These are phyloP conservation scores for Coremacera marginata DNA, from an alignment of 2,888 invertebrate genomes.

Conservation along the genomic window DNA sequence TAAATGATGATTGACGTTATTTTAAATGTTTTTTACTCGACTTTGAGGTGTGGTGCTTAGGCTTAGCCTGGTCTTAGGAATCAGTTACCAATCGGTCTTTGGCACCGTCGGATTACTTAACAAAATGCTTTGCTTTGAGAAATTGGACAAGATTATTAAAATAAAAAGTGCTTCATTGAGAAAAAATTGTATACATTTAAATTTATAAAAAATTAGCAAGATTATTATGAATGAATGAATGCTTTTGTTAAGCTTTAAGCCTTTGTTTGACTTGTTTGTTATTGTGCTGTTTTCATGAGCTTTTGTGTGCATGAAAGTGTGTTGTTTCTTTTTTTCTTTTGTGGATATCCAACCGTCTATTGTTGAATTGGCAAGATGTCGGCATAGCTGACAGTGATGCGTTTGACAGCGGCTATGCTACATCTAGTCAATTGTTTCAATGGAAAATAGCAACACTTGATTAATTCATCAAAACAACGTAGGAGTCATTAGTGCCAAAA, in stretches of 20 bases:
- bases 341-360: conserved; percentile 53
- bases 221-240: not conserved
- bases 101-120: conserved; percentile 60
- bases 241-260: not conserved
- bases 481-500: not conserved
- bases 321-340: not conserved
- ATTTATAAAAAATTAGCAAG: not conserved
- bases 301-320: not conserved
- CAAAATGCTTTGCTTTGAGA: not conserved
- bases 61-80: conserved; percentile 59
- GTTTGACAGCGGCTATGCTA: conserved; percentile 68
- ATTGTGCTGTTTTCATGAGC: not conserved
- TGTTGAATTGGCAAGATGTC: conserved; percentile 70
- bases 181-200: not conserved
- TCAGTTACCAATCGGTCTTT: conserved; percentile 68
- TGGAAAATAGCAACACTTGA: conserved; percentile 48
- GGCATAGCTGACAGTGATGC: conserved; percentile 68
- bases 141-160: not conserved
- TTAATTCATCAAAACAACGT: not conserved
- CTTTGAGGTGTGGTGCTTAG: conserved; percentile 68
- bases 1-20: conserved; percentile 28
- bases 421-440: conserved; percentile 70
- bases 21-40: conserved; percentile 44
- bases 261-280: not conserved
- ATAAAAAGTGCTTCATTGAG: conserved; percentile 19